Evolutionary conservation across 2,113 vertebrate species (phyloP), one percentile per base, ranked within the genome.

Genomic region (Anolis sagrei): DNA sequence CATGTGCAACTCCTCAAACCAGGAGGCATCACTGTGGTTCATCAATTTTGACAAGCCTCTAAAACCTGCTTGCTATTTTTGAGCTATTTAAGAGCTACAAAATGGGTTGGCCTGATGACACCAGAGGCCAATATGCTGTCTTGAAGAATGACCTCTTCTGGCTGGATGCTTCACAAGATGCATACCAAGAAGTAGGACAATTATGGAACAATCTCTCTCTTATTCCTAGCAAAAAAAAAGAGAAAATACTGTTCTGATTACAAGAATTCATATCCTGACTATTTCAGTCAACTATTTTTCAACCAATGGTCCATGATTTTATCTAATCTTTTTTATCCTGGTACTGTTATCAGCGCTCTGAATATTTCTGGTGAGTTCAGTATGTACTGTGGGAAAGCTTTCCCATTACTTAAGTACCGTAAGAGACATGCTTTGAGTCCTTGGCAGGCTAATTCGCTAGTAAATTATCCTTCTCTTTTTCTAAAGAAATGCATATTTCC

Each of bases 281-380:
- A 23, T 39, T 69, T 73, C 27, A 73, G n/a, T 82, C 64, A 79
- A 86, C 82, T 34, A 49, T 69, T 66, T 54, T 86, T 61, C 7
- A 80, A n/a, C 70, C 21, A 62, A 32, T 73, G 36, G 16, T 64
- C 76, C 16, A 29, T 44, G 11, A 70, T 62, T 83, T 74, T 64
- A 34, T 34, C 77, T 73, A 61, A 58, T 14, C 13, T 61, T 79
- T 79, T 34, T 8, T 75, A 86, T n/a, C 21, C 76, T 76, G 62
- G 90, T 39, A 54, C 36, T 62, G 2, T 72, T 74, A 62, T 62
- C 61, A 36, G 39, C 58, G 1, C 48, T 74, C 54, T 72, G 27
- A n/a, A 48, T 72, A 79, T 73, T 27, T 69, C 76, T 11, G 13
- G 4, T 80, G 27, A 80, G 69, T 4, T 48, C 36, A 49, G 18